phyloP scores from a whole-genome alignment of 1,140 invertebrate genomes.

The Atta texana region DNA sequence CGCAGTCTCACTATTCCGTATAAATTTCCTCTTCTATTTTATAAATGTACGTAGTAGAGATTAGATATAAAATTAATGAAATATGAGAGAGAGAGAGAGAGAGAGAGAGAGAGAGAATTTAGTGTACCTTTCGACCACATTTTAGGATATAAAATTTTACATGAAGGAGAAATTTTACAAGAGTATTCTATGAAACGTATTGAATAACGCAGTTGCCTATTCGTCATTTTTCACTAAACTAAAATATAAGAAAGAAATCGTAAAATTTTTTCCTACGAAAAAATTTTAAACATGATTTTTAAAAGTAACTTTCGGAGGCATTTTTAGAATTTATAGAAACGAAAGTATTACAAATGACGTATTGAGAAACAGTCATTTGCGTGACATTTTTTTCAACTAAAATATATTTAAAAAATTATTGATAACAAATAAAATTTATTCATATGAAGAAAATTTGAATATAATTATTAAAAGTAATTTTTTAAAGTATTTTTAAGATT shows the following conservation, averaged over 20 bases:
- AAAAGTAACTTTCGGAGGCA: neutral
- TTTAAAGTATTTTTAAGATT: no score
- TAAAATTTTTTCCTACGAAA: neutral
- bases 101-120: neutral
- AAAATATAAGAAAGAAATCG: neutral
- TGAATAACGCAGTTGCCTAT: neutral
- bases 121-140: neutral
- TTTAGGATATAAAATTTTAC: no score
- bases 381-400: neutral
- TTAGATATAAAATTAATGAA: neutral
- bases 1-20: neutral
- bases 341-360: neutral
- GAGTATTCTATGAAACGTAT: neutral
- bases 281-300: neutral
- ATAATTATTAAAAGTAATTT: neutral
- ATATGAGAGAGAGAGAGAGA: neutral
- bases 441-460: neutral
- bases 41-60: neutral
- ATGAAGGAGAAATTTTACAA: no score
- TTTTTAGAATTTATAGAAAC: no score
- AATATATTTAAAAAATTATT: neutral
- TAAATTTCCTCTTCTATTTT: neutral
- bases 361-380: no score
- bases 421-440: neutral
- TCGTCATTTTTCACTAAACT: neutral